These are phyloP conservation scores for Caenorhabditis panamensis DNA, from an alignment of 2,888 invertebrate genomes.

Conservation along the genomic window DNA sequence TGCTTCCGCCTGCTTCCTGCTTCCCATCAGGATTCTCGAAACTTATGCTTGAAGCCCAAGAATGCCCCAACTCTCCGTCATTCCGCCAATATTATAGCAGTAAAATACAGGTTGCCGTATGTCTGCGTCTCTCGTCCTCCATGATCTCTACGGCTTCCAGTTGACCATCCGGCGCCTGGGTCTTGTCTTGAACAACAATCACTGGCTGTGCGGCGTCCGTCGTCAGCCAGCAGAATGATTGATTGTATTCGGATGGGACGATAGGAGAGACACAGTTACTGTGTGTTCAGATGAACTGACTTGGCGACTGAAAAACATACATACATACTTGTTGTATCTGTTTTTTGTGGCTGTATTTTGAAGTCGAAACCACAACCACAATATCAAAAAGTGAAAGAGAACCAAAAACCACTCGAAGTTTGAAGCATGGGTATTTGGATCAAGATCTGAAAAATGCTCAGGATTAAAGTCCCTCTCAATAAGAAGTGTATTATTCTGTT, in stretches of 20 bases:
- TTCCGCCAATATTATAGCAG: constrained; percentile 15
- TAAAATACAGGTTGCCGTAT: constrained; percentile 24
- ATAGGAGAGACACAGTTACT: neutral
- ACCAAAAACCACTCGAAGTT: too few relatives aligned
- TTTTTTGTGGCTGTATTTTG: too few relatives aligned
- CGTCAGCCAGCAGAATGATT: neutral
- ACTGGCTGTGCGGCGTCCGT: neutral
- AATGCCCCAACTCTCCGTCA: constrained; percentile 14
- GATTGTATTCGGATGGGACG: neutral
- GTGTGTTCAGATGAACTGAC: neutral
- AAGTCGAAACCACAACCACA: too few relatives aligned
- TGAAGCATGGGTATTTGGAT: too few relatives aligned
- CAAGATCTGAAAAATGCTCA: too few relatives aligned
- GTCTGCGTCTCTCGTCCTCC: constrained; percentile 9
- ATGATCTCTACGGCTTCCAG: constrained; percentile 5
- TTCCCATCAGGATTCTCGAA: too few relatives aligned
- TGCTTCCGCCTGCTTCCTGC: neutral
- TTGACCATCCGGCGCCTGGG: constrained; percentile 25
- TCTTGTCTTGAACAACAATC: constrained; percentile 2
- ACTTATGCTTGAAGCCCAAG: too few relatives aligned
- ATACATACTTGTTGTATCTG: too few relatives aligned
- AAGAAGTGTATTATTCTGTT: too few relatives aligned
- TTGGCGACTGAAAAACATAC: too few relatives aligned
- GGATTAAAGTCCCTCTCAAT: too few relatives aligned
- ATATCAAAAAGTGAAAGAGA: too few relatives aligned